These are phyloP conservation scores for Calypte anna DNA, from an alignment of 2,113 vertebrate species.

Conservation along the genomic window DNA sequence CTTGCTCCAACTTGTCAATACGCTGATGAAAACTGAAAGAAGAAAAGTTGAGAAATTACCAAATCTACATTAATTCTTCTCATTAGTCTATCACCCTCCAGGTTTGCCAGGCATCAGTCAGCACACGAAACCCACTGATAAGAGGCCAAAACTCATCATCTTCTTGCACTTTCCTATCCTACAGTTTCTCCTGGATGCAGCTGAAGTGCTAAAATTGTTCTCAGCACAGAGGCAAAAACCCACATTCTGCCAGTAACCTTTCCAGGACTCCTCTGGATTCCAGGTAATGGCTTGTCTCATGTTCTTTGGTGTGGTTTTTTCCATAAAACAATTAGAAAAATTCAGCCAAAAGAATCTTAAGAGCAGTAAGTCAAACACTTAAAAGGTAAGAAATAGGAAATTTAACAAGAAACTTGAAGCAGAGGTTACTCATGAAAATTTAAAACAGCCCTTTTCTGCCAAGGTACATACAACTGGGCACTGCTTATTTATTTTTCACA, in stretches of 20 bases:
- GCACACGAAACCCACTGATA: background rate
- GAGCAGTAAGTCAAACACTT: background rate
- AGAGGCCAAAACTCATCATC: background rate
- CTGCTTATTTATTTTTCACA: constrained; percentile 45
- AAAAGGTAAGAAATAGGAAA: background rate
- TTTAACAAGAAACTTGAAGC: background rate
- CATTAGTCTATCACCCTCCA: background rate
- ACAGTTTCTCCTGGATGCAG: background rate
- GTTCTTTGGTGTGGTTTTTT: background rate
- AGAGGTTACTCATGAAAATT: background rate
- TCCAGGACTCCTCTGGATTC: background rate
- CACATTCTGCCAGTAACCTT: background rate
- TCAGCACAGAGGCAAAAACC: background rate
- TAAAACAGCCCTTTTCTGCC: background rate
- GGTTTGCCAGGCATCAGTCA: background rate
- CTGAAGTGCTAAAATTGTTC: background rate
- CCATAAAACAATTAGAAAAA: background rate
- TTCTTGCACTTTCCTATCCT: background rate
- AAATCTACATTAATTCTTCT: background rate
- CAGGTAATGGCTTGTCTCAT: background rate
- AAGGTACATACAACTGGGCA: background rate
- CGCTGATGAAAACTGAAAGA: background rate
- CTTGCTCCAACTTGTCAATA: background rate
- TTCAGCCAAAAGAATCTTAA: background rate
- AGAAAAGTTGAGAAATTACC: background rate